phyloP scores from a whole-genome alignment of 1,140 invertebrate species.

The Probaryconus sp. region DNA sequence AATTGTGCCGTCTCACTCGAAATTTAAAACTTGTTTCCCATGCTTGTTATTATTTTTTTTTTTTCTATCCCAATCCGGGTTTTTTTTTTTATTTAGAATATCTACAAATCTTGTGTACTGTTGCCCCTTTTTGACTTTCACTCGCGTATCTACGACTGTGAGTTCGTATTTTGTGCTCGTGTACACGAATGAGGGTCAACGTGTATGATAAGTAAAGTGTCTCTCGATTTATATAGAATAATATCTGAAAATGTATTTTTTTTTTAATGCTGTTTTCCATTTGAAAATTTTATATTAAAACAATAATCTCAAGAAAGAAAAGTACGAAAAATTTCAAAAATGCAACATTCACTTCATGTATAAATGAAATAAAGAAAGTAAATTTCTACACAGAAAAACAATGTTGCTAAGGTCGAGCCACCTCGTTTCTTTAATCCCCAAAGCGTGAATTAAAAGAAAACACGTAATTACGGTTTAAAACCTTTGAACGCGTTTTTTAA shows the following conservation, averaged over 20 bases:
- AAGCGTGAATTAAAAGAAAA: slow-evolving; percentile 9
- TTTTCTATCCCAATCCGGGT: slow-evolving; percentile 19
- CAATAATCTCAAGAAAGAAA: slow-evolving; percentile 37
- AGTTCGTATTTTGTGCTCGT: slow-evolving; percentile 17
- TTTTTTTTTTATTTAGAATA: slow-evolving; percentile 9
- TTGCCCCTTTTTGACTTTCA: slow-evolving; percentile 24
- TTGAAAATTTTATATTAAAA: slow-evolving; percentile 2
- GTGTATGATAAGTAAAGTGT: slow-evolving; percentile 31
- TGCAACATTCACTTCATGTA: slow-evolving; percentile 49
- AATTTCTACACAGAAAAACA: slow-evolving; percentile 52
- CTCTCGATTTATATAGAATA: slow-evolving; percentile 31
- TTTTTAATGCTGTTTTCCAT: slow-evolving; percentile 9
- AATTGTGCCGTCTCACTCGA: slow-evolving; percentile 17
- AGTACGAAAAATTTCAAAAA: slow-evolving; percentile 41
- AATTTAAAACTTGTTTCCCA: slow-evolving; percentile 7
- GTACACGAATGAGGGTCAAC: slow-evolving; percentile 6
- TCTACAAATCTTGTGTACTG: too few species aligned
- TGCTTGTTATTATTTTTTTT: slow-evolving; percentile 4
- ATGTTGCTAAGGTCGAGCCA: slow-evolving; percentile 43
- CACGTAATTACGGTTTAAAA: slow-evolving; percentile 10
- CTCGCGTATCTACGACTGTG: slow-evolving; percentile 8
- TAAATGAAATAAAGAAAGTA: slow-evolving; percentile 32
- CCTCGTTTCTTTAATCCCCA: slow-evolving; percentile 2
- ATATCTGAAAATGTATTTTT: too few species aligned
- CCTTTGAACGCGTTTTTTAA: not conserved